Conservation (phyloP, 1,140 invertebrate genomes). For the Wasmannia auropunctata region DNA sequence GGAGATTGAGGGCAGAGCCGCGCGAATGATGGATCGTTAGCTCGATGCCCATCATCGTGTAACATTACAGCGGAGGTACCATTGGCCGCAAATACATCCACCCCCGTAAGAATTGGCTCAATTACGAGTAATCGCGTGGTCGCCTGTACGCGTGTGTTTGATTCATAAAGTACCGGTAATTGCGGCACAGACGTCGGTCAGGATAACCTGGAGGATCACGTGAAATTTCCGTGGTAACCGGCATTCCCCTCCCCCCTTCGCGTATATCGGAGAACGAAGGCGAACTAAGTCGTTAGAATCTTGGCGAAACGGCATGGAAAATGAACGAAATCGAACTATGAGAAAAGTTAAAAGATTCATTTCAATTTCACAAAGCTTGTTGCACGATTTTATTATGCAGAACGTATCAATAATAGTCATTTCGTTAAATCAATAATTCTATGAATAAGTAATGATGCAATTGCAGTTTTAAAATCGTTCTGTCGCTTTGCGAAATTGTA, state of each 20-base stretch:
- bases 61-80: constrained; percentile 61
- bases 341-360: not conserved
- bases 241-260: constrained; percentile 51
- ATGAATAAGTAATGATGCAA: not conserved
- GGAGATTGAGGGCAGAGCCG: constrained; percentile 34
- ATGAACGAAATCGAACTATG: not conserved
- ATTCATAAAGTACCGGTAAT: constrained; percentile 82
- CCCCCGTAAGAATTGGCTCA: constrained; percentile 83
- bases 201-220: constrained; percentile 80
- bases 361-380: not conserved
- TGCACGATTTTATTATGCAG: not conserved
- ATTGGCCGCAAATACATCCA: constrained; percentile 75
- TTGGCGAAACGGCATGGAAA: not conserved
- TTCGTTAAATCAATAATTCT: not conserved
- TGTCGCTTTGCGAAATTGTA: not conserved
- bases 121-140: constrained; percentile 80
- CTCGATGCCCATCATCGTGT: constrained; percentile 52
- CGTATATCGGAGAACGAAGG: constrained; percentile 10
- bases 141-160: constrained; percentile 75
- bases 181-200: constrained; percentile 77
- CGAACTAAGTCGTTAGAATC: constrained; percentile 4
- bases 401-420: not conserved
- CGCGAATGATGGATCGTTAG: constrained; percentile 51
- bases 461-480: not conserved
- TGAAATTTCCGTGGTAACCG: constrained; percentile 77